phyloP scores from a whole-genome alignment of 1,140 invertebrate genomes.

The Halesus radiatus region DNA sequence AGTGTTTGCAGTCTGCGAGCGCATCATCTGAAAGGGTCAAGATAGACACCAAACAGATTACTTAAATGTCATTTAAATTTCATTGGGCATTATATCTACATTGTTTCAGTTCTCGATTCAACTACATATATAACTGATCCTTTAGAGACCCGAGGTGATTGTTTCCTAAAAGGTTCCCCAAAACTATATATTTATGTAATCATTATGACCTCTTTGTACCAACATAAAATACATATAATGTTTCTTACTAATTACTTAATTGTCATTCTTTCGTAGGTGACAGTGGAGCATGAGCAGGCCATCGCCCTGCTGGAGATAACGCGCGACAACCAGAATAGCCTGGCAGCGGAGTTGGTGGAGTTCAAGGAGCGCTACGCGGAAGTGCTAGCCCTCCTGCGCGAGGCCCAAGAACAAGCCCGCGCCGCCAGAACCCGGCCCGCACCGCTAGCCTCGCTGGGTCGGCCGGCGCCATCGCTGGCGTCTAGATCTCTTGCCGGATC shows the following conservation, averaged over 20 bases:
- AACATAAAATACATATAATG: too few species aligned
- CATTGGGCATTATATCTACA: too few species aligned
- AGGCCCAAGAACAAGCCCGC: conserved; percentile 90
- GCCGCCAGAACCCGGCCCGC: conserved; percentile 82
- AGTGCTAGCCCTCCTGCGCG: conserved; percentile 83
- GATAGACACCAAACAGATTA: too few species aligned
- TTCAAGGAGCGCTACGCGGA: conserved; percentile 87
- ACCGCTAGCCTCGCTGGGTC: conserved; percentile 75
- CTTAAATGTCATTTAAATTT: too few species aligned
- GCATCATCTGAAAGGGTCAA: too few species aligned
- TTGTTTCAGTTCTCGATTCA: too few species aligned
- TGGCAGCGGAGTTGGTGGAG: conserved; percentile 90
- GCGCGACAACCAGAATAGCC: conserved; percentile 90
- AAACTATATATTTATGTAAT: too few species aligned
- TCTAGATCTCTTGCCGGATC: conserved; percentile 67
- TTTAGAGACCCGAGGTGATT: too few species aligned
- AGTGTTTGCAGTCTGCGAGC: too few species aligned
- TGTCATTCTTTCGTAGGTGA: conserved; percentile 63
- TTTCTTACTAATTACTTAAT: neutral
- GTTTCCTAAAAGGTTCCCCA: too few species aligned
- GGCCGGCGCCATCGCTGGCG: conserved; percentile 68
- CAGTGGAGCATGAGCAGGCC: conserved; percentile 91
- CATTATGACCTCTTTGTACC: too few species aligned
- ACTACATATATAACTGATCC: too few species aligned
- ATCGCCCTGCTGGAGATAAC: conserved; percentile 86